phyloP scores from a whole-genome alignment of 2,797 vertebrate genomes.

The Aythya fuligula region DNA sequence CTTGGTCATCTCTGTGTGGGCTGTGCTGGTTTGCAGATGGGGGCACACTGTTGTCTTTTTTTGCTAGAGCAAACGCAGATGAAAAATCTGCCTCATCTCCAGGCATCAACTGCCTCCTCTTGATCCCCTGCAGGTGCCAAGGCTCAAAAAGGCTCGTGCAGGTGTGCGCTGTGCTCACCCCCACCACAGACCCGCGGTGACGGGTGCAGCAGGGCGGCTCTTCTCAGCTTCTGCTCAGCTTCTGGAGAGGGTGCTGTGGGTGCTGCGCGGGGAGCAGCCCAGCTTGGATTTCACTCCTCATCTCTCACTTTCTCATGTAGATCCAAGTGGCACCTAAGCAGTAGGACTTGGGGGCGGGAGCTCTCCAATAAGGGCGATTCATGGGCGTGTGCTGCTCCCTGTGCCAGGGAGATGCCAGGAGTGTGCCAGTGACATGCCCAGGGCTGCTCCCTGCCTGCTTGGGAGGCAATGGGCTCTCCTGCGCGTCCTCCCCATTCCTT shows the following conservation, averaged over 20 bases:
- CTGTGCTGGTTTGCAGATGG: background rate
- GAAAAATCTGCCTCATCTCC: background rate
- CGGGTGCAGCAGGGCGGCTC: too few species aligned
- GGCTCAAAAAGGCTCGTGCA: too few species aligned
- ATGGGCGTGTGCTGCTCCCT: background rate
- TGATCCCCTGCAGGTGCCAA: background rate
- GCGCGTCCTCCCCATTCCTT: fast-evolving
- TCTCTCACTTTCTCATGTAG: background rate
- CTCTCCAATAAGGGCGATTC: too few species aligned
- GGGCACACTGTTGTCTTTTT: background rate
- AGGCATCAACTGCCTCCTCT: background rate
- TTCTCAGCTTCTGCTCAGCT: too few species aligned
- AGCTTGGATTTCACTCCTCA: background rate
- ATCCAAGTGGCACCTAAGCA: background rate
- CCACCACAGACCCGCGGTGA: too few species aligned
- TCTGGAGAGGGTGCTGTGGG: too few species aligned
- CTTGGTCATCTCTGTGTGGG: background rate
- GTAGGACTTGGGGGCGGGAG: background rate
- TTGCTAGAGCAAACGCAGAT: background rate
- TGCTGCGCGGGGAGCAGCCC: background rate
- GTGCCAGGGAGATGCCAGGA: too few species aligned
- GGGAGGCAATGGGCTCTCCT: background rate
- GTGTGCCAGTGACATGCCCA: background rate
- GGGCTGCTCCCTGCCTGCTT: background rate
- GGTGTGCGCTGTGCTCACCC: too few species aligned